phyloP scores from a whole-genome alignment of 2,888 invertebrate genomes.

The Cephonodes hylas region DNA sequence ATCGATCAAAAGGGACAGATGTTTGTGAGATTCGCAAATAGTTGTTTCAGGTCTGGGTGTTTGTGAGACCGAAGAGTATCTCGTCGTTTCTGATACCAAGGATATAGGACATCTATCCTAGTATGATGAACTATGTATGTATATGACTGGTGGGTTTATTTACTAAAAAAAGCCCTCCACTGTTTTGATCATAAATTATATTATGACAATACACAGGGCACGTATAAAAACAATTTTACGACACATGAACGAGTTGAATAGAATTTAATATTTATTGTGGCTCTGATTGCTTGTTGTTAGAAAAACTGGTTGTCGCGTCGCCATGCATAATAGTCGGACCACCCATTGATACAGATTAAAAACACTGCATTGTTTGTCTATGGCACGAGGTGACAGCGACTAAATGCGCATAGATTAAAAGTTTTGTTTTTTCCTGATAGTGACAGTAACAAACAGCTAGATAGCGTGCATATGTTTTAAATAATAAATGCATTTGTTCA shows the following conservation, averaged over 20 bases:
- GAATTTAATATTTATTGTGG: constrained; percentile 48
- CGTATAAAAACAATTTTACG: constrained; percentile 17
- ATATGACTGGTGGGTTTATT: too few relatives aligned
- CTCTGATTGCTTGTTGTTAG: constrained; percentile 52
- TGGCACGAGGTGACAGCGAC: constrained; percentile 16
- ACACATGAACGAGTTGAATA: constrained; percentile 21
- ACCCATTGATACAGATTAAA: constrained; percentile 40
- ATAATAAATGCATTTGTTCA: too few relatives aligned
- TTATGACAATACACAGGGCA: not conserved
- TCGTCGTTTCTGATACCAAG: too few relatives aligned
- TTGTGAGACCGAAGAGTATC: too few relatives aligned
- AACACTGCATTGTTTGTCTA: constrained; percentile 37
- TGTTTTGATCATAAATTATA: not conserved
- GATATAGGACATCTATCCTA: too few relatives aligned
- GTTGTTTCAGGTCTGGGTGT: too few relatives aligned
- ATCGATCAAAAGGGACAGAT: too few relatives aligned
- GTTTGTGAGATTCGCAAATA: too few relatives aligned
- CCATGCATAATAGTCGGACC: constrained; percentile 48
- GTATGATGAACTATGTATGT: too few relatives aligned
- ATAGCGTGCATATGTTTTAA: not conserved
- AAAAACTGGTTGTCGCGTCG: constrained; percentile 48
- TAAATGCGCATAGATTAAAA: constrained; percentile 25
- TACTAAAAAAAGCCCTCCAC: not conserved
- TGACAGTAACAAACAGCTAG: constrained; percentile 3
- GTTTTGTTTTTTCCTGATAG: constrained; percentile 19